phyloP scores from a whole-genome alignment of 2,888 invertebrate species.

The Cenopis cana region DNA sequence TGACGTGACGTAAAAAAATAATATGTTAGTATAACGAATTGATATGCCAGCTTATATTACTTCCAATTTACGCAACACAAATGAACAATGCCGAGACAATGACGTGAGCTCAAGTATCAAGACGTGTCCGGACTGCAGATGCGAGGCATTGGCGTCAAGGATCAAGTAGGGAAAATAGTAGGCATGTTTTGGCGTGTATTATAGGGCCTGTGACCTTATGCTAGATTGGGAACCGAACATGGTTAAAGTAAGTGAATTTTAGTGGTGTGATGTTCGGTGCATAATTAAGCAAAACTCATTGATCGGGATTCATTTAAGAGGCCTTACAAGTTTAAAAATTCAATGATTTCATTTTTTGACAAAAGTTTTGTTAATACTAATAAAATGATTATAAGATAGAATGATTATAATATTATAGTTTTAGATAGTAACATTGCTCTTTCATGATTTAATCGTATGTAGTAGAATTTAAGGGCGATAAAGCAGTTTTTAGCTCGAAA shows the following conservation, averaged over 20 bases:
- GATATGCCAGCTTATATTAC: not conserved
- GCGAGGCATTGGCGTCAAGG: conserved; percentile 65
- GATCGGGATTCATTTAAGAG: no score
- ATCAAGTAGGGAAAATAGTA: conserved; percentile 51
- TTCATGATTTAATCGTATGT: no score
- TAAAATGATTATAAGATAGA: no score
- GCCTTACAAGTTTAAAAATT: no score
- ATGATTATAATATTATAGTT: no score
- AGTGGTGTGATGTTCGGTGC: not conserved
- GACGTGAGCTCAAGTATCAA: conserved; percentile 51
- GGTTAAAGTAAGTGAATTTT: not conserved
- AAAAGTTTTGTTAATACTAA: no score
- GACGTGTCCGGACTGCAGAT: conserved; percentile 53
- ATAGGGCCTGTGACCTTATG: conserved; percentile 5
- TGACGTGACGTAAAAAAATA: no score
- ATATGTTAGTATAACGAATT: not conserved
- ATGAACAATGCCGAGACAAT: conserved; percentile 3
- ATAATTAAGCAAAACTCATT: no score
- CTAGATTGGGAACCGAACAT: not conserved
- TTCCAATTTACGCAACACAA: conserved; percentile 6
- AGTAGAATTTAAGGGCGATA: no score
- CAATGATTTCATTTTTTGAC: no score
- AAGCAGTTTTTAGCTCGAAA: no score
- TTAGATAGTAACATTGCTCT: no score
- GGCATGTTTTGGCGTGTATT: conserved; percentile 8